Evolutionary conservation across 2,113 vertebrate species (phyloP).

Genomic region (Thamnophis sirtalis): DNA sequence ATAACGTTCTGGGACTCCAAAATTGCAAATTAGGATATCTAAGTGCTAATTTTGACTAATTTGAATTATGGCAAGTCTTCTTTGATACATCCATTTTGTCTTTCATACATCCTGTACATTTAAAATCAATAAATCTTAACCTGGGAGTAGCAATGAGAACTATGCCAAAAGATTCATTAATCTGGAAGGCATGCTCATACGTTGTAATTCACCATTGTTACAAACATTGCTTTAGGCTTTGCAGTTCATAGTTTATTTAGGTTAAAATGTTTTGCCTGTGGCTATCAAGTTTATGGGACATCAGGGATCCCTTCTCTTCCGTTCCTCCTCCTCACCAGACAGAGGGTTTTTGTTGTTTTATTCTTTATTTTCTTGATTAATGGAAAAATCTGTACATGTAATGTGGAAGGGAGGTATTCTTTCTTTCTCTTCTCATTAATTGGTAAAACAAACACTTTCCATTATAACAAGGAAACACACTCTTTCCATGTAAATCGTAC

Average conservation of each 20-base stretch:
- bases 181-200: background rate
- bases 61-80: background rate
- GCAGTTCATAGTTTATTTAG: slow-evolving; percentile 46
- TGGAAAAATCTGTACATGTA: slow-evolving; percentile 63
- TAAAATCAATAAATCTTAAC: background rate
- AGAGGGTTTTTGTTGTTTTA: slow-evolving; percentile 37
- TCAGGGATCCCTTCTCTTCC: slow-evolving; percentile 42
- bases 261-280: slow-evolving; percentile 46
- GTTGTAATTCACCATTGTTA: fast-evolving
- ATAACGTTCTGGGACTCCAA: background rate
- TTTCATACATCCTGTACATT: background rate
- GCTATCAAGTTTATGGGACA: slow-evolving; percentile 48
- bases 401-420: slow-evolving; percentile 55
- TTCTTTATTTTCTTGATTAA: slow-evolving; percentile 67
- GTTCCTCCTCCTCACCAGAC: slow-evolving; percentile 32
- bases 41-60: background rate
- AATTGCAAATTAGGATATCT: background rate
- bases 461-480: slow-evolving; percentile 15
- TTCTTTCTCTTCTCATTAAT: slow-evolving; percentile 25
- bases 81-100: background rate
- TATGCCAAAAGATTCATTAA: background rate
- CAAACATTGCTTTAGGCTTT: slow-evolving; percentile 47
- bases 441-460: slow-evolving; percentile 62
- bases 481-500: slow-evolving; percentile 59
- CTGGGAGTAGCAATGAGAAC: background rate